Conservation (phyloP, 2,888 invertebrate genomes). For the Acanthosepion lycidas region DNA sequence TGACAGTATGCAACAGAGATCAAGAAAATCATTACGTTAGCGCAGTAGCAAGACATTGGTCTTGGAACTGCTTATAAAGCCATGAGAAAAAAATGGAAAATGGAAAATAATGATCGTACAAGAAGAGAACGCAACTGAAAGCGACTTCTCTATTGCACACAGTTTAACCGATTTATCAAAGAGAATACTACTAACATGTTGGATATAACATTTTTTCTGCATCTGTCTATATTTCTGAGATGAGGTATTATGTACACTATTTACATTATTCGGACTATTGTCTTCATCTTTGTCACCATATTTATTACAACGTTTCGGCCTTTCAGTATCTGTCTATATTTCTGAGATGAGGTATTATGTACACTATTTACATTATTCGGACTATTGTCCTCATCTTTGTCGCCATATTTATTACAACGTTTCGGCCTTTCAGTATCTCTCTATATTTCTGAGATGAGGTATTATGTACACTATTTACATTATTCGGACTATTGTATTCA, state of each 20-base stretch:
- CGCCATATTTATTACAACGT: too few relatives aligned
- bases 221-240: too few relatives aligned
- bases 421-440: not conserved
- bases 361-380: too few relatives aligned
- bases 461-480: too few relatives aligned
- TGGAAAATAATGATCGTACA: not conserved
- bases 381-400: too few relatives aligned
- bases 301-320: too few relatives aligned
- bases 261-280: too few relatives aligned
- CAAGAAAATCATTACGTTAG: not conserved
- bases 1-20: not conserved
- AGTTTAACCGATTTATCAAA: constrained; percentile 17
- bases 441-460: too few relatives aligned
- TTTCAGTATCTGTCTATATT: not conserved
- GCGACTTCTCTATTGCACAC: not conserved
- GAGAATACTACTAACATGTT: not conserved
- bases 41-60: not conserved
- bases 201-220: not conserved
- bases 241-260: too few relatives aligned
- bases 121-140: not conserved
- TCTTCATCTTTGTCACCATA: too few relatives aligned
- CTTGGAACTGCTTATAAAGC: constrained; percentile 37
- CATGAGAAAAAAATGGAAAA: not conserved
- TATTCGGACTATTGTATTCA: too few relatives aligned
- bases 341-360: too few relatives aligned